Evolutionary conservation across 2,888 invertebrate genomes (phyloP), one percentile per base, ranked within the genome.

Genomic region (Cerastoderma edule): DNA sequence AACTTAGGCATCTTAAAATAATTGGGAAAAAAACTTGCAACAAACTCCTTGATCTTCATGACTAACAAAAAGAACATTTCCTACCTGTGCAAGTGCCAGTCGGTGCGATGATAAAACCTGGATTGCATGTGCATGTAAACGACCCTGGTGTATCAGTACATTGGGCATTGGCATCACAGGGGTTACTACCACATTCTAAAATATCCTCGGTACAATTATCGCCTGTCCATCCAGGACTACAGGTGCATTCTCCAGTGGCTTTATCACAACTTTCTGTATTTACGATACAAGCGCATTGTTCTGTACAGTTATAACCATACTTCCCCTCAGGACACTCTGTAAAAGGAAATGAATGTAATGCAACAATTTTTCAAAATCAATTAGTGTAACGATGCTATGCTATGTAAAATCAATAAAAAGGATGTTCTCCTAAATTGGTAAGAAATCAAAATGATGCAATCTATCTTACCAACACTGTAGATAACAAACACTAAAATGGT

Each of bases 271-370:
- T 48, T 6, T 32, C 33, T 1, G 79, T 75, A 22, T 79, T 68
- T 19, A 33, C 44, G 24, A 65, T n/a, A 60, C 79, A 79, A 2
- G 30, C 0, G 56, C 79, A 79, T 8, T 24, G 74, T 44, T 72
- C 35, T 19, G 24, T 13, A 67, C 82, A 82, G 54, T 77, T 66
- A 35, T 56, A 60, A 6, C 82, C 82, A n/a, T 48, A 79, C 4
- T 39, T 65, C 0, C 82, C 79, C n/a, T 76, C 77, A 10, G 72
- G 24, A 50, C 82, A 82, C 30, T 54, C 82, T 82, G 70, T 19
- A 69, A 67, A 28, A 39, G 6, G 10, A 10, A 5, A 8, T 5
- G 48, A 48, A 5, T n/a, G n/a, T n/a, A n/a, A 44, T 13, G 19
- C 44, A 44, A 13, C 8, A 44, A 13, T 8, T 44, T 44, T 44